Evolutionary conservation across 2,797 vertebrate species (phyloP), one percentile per base, ranked within the genome.

Genomic region (Cottoperca gobio): DNA sequence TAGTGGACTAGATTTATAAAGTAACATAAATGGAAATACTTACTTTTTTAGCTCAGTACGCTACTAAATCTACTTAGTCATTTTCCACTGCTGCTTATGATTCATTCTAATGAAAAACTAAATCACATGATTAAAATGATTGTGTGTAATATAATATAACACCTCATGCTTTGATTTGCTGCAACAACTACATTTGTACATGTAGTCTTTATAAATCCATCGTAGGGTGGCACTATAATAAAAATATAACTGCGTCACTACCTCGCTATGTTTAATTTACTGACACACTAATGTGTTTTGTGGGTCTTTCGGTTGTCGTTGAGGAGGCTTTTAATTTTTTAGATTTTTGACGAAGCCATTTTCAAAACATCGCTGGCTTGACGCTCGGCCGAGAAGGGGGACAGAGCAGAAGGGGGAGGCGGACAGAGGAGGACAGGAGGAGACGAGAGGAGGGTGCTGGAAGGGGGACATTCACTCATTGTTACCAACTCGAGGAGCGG

Each of bases 391-490:
- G 66, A 4, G 28, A 35, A 70, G 64, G 33, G 46, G 64, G 35
- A 28, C 42, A 28, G 42, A 58, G 46, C 37, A 76, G 35, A 19
- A 60, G 64, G 43, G 65, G 48, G 65, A 37, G 74, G 59, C 42
- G 73, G 55, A 45, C 35, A n/a, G 61, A 71, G 80, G 74, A 62
- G 73, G 82, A 65, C 68, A 43, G 65, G 82, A 66, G 75, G 78
- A 69, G 76, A 43, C 31, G 60, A 49, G 61, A 52, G 69, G 60
- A 63, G 63, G 65, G 31, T 12, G 63, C 62, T 57, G 76, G 46
- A n/a, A 9, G 70, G 66, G 82, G 72, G 85, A 83, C 78, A 45
- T 28, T 81, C 86, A 81, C 67, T 89, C 92, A 93, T 94, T 94
- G 92, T 92, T 93, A 88, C 69, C 59, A 61, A 78, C 37, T 81